Evolutionary conservation across 1,140 invertebrate species (phyloP).

Genomic region (Palaemon carinicauda): DNA sequence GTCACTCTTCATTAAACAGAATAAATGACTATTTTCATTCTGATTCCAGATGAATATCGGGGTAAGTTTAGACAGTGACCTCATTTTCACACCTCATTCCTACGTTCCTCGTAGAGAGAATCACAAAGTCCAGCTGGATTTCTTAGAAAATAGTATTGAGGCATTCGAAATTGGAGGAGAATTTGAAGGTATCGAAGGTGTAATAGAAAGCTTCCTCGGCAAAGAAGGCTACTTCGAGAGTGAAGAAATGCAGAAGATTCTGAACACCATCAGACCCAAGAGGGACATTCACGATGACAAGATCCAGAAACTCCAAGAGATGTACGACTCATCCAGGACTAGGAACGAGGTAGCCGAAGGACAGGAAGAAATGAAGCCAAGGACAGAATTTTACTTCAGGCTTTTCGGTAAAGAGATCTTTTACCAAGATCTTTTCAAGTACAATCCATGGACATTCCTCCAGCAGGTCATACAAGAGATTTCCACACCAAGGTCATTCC

Average conservation of each 20-base stretch:
- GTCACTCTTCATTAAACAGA: background rate
- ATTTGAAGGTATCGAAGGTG: conserved; percentile 13
- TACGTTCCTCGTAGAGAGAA: conserved; percentile 8
- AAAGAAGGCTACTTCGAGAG: conserved; percentile 18
- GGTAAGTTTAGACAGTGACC: background rate
- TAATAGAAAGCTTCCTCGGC: conserved; percentile 9
- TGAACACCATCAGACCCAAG: conserved; percentile 18
- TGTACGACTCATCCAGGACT: background rate
- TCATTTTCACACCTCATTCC: conserved; percentile 26
- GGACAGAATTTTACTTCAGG: background rate
- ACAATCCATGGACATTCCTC: background rate
- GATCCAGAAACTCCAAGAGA: background rate
- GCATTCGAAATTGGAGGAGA: conserved; percentile 32
- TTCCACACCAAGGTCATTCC: conserved; percentile 16
- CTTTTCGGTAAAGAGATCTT: conserved; percentile 28
- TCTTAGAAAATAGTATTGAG: conserved; percentile 23
- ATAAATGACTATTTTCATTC: background rate
- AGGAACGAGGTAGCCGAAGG: background rate
- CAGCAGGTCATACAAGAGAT: background rate
- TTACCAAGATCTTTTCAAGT: background rate
- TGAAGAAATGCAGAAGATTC: background rate
- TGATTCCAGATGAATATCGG: conserved; percentile 36
- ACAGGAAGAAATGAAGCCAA: background rate
- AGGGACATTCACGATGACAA: background rate
- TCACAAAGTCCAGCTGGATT: conserved; percentile 21